Evolutionary conservation across 1,140 invertebrate genomes (phyloP), one percentile per base, ranked within the genome.

Genomic region (Aphelenchoides fujianensis): DNA sequence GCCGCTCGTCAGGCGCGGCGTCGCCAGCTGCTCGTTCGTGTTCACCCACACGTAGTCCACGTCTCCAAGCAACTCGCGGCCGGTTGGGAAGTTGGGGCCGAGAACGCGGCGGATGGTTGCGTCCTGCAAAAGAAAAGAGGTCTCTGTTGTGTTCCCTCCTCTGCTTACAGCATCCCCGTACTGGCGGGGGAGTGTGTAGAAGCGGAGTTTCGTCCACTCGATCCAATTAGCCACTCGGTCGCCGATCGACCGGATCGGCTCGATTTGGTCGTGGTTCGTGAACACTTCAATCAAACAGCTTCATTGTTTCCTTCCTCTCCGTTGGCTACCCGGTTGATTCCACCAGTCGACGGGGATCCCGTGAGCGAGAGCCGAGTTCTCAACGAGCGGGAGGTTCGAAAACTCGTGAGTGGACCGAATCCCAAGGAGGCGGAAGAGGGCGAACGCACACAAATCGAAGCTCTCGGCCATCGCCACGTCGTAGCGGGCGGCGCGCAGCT

Each of bases 381-480:
- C 41, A 48, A 16, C 41, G 12, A 48, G 23, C 41, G 41, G 41
- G 23, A 48, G 12, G 23, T 12, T 23, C 12, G 41, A 48, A 16
- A 48, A 16, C 41, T 16, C 23, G 41, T 48, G 41, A 16, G 19
- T 19, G 19, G 16, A 12, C 16, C 16, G 12, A 19, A 61, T 61
- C 53, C 41, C 57, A 16, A 61, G 53, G 19, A 12, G 41, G 53
- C 53, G 57, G 19, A 61, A 61, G 16, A 61, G 53, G 9, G 57
- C 57, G 19, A 61, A 16, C 16, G 57, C 16, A 53, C 57, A 61
- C 16, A 41, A 16, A 53, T 61, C 57, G 41, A 48, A 48, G 23
- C 23, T 16, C 41, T 61, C 57, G 16, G 57, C 57, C 16, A 61
- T 12, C 16, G 16, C 57, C 16, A 61, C 57, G 53, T 61, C 41